Base-by-base conservation (phyloP, 2,113 vertebrate species). In the Equus przewalskii region DNA sequence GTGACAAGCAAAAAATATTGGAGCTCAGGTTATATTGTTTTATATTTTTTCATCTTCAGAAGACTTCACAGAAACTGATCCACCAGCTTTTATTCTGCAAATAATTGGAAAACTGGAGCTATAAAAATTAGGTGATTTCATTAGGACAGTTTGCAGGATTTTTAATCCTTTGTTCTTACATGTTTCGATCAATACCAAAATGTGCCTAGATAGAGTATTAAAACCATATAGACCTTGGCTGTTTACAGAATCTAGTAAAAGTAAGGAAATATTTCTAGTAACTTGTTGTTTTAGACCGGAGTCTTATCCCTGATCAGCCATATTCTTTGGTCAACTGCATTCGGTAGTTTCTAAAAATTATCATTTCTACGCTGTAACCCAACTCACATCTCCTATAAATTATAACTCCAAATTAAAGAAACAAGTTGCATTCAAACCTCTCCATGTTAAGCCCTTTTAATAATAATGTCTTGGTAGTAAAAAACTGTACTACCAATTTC, bases 391-490 rank as follows among this genome's bases (percentile, higher is more conserved):
- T 18, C 65, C 28, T 88, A 65, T 87, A 89, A 78, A 64, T 80
- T 84, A 79, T 80, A 94, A 56, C 22, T 93, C 93, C 79, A 78
- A 89, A 89, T 91, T 96, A 67, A 65, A 89, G 51, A 95, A 97
- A 76, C 44, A 96, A 90, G 5, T 89, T 82, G 11, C 41, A 93
- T 95, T 89, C 82, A 73, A 24, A 78, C 15, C 24, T 96, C 21
- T 93, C 80, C 33, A 75, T 90, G 49, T 56, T 91, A 92, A 89
- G 41, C 12, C 51, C 7, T 76, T 75, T 89, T 76, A 83, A 30
- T 64, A 85, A 92, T 84, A 82, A 86, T 88, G 9, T 75, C 41
- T 90, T 85, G 56, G 60, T 89, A 65, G 44, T 81, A 89, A 69
- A 90, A 95, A 67, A 28, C 33, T 78, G 15, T 84, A n/a, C 22